Evolutionary conservation across 2,797 vertebrate species (phyloP).

Genomic region (Kryptopterus vitreolus): DNA sequence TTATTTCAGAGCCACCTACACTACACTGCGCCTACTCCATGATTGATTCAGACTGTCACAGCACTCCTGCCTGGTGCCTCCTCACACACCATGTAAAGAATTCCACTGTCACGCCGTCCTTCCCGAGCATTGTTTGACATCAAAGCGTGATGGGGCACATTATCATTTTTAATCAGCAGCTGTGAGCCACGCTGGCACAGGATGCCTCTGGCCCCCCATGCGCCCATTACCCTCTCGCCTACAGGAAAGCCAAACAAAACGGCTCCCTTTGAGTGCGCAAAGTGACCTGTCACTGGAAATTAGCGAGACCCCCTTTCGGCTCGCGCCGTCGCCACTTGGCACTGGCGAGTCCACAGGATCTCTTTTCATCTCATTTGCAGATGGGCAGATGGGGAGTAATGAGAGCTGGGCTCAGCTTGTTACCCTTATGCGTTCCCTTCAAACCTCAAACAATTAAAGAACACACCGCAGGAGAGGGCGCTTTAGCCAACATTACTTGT

Average conservation of each 20-base stretch:
- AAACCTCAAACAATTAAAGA: constrained; percentile 38
- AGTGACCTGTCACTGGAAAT: constrained; percentile 52
- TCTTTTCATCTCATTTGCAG: constrained; percentile 42
- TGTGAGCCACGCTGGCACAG: constrained; percentile 67
- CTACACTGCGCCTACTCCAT: constrained; percentile 70
- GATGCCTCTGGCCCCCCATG: constrained; percentile 52
- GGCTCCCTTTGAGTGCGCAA: constrained; percentile 48
- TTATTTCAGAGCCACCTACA: constrained; percentile 73
- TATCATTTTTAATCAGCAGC: constrained; percentile 92
- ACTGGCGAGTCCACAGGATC: constrained; percentile 26
- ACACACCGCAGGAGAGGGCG: constrained; percentile 19
- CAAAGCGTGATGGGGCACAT: constrained; percentile 86
- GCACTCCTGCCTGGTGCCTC: constrained; percentile 85
- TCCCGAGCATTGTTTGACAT: constrained; percentile 86
- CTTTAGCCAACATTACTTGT: background rate
- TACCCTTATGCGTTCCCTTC: constrained; percentile 23
- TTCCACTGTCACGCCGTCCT: constrained; percentile 86
- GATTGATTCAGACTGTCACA: constrained; percentile 92
- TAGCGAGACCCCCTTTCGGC: constrained; percentile 42
- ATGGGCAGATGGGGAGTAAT: constrained; percentile 47
- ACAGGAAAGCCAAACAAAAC: constrained; percentile 55
- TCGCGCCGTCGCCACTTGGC: constrained; percentile 25
- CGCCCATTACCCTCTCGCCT: constrained; percentile 39
- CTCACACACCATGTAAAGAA: constrained; percentile 82
- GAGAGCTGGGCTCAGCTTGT: constrained; percentile 25